These are phyloP conservation scores for Fistularia commersonii DNA, from an alignment of 2,797 vertebrate genomes.

Conservation along the genomic window DNA sequence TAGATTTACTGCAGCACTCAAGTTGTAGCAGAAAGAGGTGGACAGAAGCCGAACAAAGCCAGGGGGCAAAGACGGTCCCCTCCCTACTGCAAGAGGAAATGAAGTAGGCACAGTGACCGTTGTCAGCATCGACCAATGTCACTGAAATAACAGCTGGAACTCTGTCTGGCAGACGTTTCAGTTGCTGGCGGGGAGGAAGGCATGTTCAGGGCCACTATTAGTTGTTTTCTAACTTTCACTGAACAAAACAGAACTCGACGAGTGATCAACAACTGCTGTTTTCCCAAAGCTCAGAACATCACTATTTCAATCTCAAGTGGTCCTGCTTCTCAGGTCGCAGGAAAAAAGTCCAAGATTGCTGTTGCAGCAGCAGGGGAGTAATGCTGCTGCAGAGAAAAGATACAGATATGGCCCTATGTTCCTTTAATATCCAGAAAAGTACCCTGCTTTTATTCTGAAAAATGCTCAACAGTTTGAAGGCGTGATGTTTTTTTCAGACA, in stretches of 20 bases:
- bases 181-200: conserved; percentile 4
- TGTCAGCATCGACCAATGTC: conserved; percentile 8
- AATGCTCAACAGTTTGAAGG: conserved; percentile 71
- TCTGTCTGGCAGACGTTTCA: conserved; percentile 6
- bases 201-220: conserved; percentile 3
- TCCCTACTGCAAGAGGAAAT: conserved; percentile 10
- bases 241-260: too few species aligned
- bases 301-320: conserved; percentile 10
- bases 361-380: conserved; percentile 40
- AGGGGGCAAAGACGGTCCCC: conserved; percentile 21
- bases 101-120: conserved; percentile 22
- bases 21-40: background rate
- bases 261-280: too few species aligned
- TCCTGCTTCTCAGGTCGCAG: conserved; percentile 53
- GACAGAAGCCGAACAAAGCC: conserved; percentile 11
- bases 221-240: conserved; percentile 28
- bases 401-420: conserved; percentile 79
- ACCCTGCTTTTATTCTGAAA: conserved; percentile 77
- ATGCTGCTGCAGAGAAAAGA: conserved; percentile 40
- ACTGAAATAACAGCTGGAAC: conserved; percentile 3
- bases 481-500: conserved; percentile 57
- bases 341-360: conserved; percentile 59
- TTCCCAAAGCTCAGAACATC: conserved; percentile 6
- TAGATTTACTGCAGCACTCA: conserved; percentile 1
- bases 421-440: conserved; percentile 76